Conservation (phyloP, 1,140 invertebrate genomes). For the Caenorhabditis tropicalis region DNA sequence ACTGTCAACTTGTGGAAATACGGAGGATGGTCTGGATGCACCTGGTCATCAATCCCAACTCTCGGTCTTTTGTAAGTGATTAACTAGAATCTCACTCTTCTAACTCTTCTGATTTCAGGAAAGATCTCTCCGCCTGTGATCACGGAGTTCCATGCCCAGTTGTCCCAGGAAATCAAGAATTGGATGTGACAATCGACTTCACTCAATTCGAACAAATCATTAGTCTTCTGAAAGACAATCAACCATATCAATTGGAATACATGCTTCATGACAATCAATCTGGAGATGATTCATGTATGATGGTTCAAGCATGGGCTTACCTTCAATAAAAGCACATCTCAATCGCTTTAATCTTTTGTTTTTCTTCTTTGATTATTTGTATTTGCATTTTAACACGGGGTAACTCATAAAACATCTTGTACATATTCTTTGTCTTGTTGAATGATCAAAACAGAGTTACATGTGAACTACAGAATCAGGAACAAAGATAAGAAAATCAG, state of each 20-base stretch:
- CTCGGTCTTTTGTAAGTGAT: slow-evolving; percentile 28
- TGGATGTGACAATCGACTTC: slow-evolving; percentile 50
- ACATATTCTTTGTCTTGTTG: background rate
- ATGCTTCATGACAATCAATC: slow-evolving; percentile 49
- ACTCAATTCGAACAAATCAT: slow-evolving; percentile 48
- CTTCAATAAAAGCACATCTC: background rate
- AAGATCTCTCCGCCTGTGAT: slow-evolving; percentile 29
- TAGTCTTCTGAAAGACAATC: slow-evolving; percentile 47
- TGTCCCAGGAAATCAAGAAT: slow-evolving; percentile 33
- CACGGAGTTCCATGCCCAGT: slow-evolving; percentile 52
- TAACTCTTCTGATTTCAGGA: background rate
- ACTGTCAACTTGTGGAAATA: slow-evolving; percentile 42
- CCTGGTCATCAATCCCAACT: slow-evolving; percentile 38
- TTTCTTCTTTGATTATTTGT: background rate
- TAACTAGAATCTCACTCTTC: background rate
- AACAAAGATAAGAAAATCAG: no score
- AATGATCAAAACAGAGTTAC: no score
- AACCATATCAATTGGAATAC: slow-evolving; percentile 53
- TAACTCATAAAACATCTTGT: background rate
- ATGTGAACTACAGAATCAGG: no score
- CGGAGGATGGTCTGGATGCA: slow-evolving; percentile 20
- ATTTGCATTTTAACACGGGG: slow-evolving; percentile 26
- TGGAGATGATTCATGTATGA: slow-evolving; percentile 43
- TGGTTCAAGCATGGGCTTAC: slow-evolving; percentile 46
- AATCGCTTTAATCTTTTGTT: background rate